Conservation (phyloP, 2,113 vertebrate species). For the Lophotis ruficrista region DNA sequence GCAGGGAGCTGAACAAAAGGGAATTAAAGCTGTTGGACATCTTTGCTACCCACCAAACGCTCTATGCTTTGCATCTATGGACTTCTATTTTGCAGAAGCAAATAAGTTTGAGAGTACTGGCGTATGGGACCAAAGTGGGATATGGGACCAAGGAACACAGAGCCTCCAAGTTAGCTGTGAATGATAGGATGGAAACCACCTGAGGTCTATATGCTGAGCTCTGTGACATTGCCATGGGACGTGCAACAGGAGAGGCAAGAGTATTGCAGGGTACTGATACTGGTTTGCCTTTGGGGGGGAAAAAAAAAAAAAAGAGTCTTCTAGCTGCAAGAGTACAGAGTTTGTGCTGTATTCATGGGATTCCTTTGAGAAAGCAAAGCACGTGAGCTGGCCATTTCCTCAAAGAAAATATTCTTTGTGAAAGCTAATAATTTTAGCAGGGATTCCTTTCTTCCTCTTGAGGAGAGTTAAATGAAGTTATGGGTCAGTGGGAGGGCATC, state of each 20-base stretch:
- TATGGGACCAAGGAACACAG: background rate
- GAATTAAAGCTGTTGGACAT: background rate
- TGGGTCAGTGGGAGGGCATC: constrained; percentile 51
- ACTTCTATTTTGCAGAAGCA: background rate
- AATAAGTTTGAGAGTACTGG: background rate
- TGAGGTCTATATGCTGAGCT: background rate
- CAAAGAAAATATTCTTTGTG: constrained; percentile 40
- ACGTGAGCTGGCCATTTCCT: constrained; percentile 41
- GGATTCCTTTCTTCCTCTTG: constrained; percentile 58
- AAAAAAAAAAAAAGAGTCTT: background rate
- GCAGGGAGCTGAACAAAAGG: background rate
- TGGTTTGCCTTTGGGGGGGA: background rate
- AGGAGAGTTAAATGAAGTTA: constrained; percentile 58
- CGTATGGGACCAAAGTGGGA: background rate
- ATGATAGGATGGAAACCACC: background rate
- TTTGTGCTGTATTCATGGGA: background rate
- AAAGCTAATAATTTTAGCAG: constrained; percentile 52
- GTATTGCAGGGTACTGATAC: background rate
- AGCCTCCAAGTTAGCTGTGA: background rate
- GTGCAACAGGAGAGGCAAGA: background rate
- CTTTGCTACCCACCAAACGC: background rate
- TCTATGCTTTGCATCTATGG: fast-evolving
- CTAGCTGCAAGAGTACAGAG: background rate
- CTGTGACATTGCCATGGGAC: background rate
- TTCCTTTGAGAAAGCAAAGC: constrained; percentile 40